Evolutionary conservation across 2,888 invertebrate genomes (phyloP), one percentile per base, ranked within the genome.

Genomic region (Anagyrus pseudococci): DNA sequence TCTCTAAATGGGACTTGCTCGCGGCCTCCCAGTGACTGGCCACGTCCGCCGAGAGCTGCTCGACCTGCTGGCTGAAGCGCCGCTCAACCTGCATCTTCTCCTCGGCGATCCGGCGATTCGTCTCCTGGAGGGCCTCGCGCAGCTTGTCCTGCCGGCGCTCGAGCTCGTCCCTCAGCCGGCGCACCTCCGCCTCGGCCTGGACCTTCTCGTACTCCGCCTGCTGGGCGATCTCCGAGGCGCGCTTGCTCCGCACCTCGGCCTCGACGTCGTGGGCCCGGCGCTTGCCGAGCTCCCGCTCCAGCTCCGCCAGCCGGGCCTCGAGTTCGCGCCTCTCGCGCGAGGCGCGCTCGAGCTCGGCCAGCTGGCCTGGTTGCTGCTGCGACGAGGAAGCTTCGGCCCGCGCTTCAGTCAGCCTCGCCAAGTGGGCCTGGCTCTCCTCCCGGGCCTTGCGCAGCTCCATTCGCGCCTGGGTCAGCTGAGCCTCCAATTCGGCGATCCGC

Each of bases 21-120:
- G 90, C 88, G 43, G 88, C 87, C 73, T 94, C 93, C 85, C 92
- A 92, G 76, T 93, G 93, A 1, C 88, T 87, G 0, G 90, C 89
- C 23, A 92, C 82, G 72, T 94, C 93, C 6, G 89, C 87, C 22
- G 90, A 90, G 47, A 93, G 82, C 70, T 93, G 91, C 75, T 94
- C 93, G 63, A 91, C 88, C 72, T 85, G 84, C 67, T 88, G 89
- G 64, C 87, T 87, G 78, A 91, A 92, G 0, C 91, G 84, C 48
- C 89, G 84, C 74, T 92, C 90, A 1, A 89, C 87, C 40, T 89
- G 88, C 68, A 88, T 85, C 29, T 92, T 83, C 78, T 92, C 91
- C 56, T 89, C 90, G 10, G 88, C 83, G 22, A 90, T 84, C 8
- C 91, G 85, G 0, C 90, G 84, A 46, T 76, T 81, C 66, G 92